These are phyloP conservation scores for Heliconius hermathena DNA, from an alignment of 1,140 invertebrate species.

Conservation along the genomic window DNA sequence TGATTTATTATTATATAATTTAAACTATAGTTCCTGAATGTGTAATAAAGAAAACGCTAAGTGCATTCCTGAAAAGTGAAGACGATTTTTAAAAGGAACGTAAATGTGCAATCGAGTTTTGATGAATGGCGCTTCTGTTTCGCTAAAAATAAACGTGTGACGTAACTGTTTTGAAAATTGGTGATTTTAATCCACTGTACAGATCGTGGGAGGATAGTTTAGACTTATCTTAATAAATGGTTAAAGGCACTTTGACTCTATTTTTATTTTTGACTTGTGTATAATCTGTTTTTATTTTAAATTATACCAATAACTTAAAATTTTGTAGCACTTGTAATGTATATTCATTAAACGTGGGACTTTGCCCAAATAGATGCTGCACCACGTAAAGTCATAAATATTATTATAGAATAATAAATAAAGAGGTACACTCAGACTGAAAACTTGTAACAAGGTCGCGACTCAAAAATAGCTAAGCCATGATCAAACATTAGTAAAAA, in stretches of 20 bases:
- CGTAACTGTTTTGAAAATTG: conserved; percentile 45
- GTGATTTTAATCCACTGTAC: conserved; percentile 14
- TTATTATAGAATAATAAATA: background rate
- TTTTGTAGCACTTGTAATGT: background rate
- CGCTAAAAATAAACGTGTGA: conserved; percentile 57
- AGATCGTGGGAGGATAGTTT: conserved; percentile 34
- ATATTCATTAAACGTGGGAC: background rate
- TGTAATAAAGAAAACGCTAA: no score
- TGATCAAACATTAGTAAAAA: conserved; percentile 78
- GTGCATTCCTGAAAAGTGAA: conserved; percentile 21
- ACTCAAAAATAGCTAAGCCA: conserved; percentile 70
- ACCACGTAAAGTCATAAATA: background rate
- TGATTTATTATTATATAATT: no score
- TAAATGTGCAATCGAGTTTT: conserved; percentile 45
- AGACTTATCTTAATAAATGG: conserved; percentile 24
- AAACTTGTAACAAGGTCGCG: conserved; percentile 69
- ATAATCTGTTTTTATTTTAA: background rate
- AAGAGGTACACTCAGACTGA: conserved; percentile 17
- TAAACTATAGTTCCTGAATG: no score
- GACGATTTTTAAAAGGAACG: conserved; percentile 32
- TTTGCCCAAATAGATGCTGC: background rate
- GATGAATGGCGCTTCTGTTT: conserved; percentile 51
- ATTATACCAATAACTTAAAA: background rate
- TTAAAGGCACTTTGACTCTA: conserved; percentile 5
- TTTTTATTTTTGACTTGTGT: background rate